Base-by-base conservation (phyloP, 2,888 invertebrate genomes). In the Deilephila porcellus region DNA sequence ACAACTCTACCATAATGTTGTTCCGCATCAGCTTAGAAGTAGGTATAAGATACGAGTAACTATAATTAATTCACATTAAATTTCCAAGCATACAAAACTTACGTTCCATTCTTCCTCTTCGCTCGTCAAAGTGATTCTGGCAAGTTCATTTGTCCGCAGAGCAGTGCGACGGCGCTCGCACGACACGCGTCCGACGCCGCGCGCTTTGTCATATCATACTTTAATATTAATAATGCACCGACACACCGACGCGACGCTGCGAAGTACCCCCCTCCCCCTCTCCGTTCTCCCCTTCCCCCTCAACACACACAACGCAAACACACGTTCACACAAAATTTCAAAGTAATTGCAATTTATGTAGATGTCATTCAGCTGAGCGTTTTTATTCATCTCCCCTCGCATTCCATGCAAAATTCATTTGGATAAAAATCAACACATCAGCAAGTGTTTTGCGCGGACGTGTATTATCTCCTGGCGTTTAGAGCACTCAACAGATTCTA, bases 141-240 rank as follows among this genome's bases (percentile, higher is more conserved):
- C 20, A 7, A 19, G 34, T 34, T 32, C 29, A 37, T 63, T 37
- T 11, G n/a, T 11, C 64, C 37, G 3, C 45, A n/a, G 4, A 34
- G 32, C 19, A 14, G 63, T 37, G 5, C 37, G 73, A 74, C 77
- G 20, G 52, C 71, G 5, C 73, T 71, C 76, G 63, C 73, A 74
- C 74, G 64, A 8, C 19, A 3, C 52, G 17, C 70, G 4, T 25
- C 73, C 53, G 60, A 25, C 32, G 14, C 70, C 73, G 45, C 71
- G 52, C 52, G 20, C 67, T 19, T 52, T 56, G 74, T 60, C 67
- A 60, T 29, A 56, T 63, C 70, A 79, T 78, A 77, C 74, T 82
- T 79, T 80, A 79, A 82, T 82, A 78, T 79, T 70, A 78, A 79
- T 78, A 82, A 82, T 82, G 79, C 76, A 72, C 70, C 45, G 52